These are phyloP conservation scores for Conger conger DNA, from an alignment of 2,113 vertebrate genomes.

Conservation along the genomic window DNA sequence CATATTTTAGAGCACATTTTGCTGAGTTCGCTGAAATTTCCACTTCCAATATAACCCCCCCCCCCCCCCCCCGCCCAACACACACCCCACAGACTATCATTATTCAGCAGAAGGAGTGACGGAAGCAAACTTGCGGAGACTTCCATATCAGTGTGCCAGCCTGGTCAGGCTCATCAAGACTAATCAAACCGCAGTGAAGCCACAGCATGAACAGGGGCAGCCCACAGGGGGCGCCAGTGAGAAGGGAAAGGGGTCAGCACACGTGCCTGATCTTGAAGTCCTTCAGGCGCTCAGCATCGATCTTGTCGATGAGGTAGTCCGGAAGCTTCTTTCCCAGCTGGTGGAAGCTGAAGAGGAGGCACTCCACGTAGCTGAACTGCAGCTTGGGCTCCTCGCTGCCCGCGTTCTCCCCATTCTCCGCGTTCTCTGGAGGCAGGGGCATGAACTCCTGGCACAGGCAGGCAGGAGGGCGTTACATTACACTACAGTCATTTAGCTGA, in stretches of 20 bases:
- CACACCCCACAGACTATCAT: too few species aligned
- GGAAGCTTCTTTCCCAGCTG: conserved; percentile 94
- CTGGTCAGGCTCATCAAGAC: too few species aligned
- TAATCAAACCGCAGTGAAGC: neutral
- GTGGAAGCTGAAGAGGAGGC: conserved; percentile 92
- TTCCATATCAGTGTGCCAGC: too few species aligned
- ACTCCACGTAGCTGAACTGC: conserved; percentile 97
- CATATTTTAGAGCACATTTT: too few species aligned
- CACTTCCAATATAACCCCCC: too few species aligned
- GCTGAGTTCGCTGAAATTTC: too few species aligned
- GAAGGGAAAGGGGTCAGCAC: neutral
- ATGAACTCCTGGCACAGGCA: conserved; percentile 81
- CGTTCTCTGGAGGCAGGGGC: conserved; percentile 94
- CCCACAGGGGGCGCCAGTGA: neutral
- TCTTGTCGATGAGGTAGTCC: conserved; percentile 92
- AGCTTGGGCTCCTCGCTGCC: conserved; percentile 90
- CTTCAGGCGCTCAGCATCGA: conserved; percentile 91
- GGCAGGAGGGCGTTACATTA: neutral
- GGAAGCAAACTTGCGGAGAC: too few species aligned
- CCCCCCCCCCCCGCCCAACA: too few species aligned
- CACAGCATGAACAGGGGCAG: neutral
- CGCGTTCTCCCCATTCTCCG: conserved; percentile 91
- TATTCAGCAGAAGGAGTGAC: too few species aligned
- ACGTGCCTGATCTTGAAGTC: conserved; percentile 96
- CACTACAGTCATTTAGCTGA: too few species aligned